Conservation (phyloP, 2,888 invertebrate species). For the Cacoxenus indagator region DNA sequence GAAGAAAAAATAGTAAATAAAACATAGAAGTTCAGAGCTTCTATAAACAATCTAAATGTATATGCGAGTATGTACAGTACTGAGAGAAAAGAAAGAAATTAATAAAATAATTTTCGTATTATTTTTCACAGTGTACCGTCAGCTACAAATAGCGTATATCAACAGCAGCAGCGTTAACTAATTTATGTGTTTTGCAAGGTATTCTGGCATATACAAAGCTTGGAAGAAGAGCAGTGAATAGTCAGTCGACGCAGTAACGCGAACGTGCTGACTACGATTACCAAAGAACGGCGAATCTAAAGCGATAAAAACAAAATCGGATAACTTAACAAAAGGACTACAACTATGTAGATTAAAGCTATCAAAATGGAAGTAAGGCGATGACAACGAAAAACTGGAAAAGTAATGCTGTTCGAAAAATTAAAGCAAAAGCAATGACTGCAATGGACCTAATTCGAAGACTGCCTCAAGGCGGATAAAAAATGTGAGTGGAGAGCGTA, state of each 20-base stretch:
- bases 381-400: neutral
- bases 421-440: too few relatives aligned
- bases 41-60: too few relatives aligned
- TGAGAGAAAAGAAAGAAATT: neutral
- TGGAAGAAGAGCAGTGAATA: neutral
- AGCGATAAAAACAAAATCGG: neutral
- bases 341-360: neutral
- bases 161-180: neutral
- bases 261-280: neutral
- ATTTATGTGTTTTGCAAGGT: conserved; percentile 6
- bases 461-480: too few relatives aligned
- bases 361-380: neutral
- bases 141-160: neutral
- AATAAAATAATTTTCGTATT: neutral
- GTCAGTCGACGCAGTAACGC: neutral
- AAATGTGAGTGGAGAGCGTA: neutral
- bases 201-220: neutral
- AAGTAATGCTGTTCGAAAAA: neutral
- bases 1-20: too few relatives aligned
- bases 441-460: too few relatives aligned
- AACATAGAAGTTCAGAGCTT: too few relatives aligned
- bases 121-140: conserved; percentile 10
- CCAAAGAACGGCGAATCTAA: neutral
- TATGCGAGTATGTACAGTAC: too few relatives aligned
- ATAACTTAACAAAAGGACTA: neutral